Conservation (phyloP, 2,888 invertebrate species). For the Apodemia mormo region DNA sequence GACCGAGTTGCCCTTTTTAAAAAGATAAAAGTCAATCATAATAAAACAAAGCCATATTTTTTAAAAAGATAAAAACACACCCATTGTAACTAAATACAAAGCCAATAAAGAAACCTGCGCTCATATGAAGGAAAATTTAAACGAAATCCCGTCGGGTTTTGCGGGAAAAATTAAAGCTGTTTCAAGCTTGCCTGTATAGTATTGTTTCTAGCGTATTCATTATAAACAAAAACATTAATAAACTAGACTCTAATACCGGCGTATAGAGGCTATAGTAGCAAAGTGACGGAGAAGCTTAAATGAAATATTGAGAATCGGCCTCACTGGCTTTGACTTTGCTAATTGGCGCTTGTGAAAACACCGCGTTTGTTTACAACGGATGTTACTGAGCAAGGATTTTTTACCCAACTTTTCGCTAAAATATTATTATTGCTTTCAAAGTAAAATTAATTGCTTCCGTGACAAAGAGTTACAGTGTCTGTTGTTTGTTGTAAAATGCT, state of each 20-base stretch:
- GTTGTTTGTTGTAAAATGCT: neutral
- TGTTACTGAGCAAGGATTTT: neutral
- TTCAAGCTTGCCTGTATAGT: neutral
- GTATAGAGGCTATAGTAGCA: neutral
- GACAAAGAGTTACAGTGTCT: neutral
- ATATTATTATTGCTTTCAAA: slow-evolving; percentile 13
- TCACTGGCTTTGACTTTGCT: slow-evolving; percentile 9
- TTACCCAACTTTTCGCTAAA: neutral
- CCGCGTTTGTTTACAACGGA: slow-evolving; percentile 1
- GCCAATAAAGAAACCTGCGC: slow-evolving; percentile 5
- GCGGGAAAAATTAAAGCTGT: slow-evolving; percentile 15
- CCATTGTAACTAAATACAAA: neutral
- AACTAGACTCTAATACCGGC: neutral
- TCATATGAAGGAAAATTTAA: slow-evolving; percentile 1
- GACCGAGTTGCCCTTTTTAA: too few relatives aligned
- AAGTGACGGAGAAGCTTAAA: neutral
- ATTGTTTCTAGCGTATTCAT: slow-evolving; percentile 15
- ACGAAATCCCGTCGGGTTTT: neutral
- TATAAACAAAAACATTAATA: slow-evolving; percentile 1
- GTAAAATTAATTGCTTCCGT: slow-evolving; percentile 10
- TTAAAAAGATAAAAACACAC: neutral
- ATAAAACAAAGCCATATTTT: too few relatives aligned
- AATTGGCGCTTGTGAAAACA: slow-evolving; percentile 15
- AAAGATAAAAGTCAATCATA: too few relatives aligned
- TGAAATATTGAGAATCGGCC: slow-evolving; percentile 9